Percentiles rank a stretch among this genome's conserved stretches.
phyloP scores from a whole-genome alignment of 2,113 vertebrate species.

The Paramormyrops kingsleyae region DNA sequence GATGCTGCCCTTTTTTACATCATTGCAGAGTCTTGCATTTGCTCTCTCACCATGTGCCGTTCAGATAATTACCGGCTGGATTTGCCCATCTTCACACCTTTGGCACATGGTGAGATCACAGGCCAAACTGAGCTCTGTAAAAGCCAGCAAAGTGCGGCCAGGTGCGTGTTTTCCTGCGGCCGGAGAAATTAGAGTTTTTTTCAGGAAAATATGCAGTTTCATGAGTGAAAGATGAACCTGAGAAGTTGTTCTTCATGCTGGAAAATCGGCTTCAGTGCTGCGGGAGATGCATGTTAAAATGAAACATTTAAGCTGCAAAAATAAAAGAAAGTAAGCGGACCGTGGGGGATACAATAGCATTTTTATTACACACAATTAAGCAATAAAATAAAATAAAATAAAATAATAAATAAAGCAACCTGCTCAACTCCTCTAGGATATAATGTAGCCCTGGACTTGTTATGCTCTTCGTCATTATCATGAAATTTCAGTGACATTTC shows the following conservation, averaged over 20 bases:
- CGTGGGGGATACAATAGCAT: background rate
- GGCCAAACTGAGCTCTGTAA: background rate
- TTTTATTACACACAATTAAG: background rate
- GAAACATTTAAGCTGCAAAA: background rate
- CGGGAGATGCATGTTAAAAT: background rate
- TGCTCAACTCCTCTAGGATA: background rate
- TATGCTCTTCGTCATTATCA: background rate
- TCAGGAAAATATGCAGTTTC: background rate
- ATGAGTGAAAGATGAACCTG: background rate
- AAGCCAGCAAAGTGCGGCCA: background rate
- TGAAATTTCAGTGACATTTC: slow-evolving; percentile 1
- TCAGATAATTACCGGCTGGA: background rate
- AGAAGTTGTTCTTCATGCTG: background rate
- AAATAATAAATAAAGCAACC: background rate
- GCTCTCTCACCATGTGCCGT: background rate
- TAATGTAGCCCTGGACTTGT: background rate
- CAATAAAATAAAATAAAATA: background rate
- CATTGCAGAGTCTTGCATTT: background rate
- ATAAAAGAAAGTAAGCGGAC: background rate
- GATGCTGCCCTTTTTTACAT: background rate
- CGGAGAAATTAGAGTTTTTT: background rate
- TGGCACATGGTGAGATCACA: background rate
- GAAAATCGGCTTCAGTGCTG: background rate
- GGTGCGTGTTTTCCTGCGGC: background rate
- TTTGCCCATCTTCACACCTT: background rate